Conservation (phyloP, 2,113 vertebrate genomes). For the Prionailurus viverrinus region DNA sequence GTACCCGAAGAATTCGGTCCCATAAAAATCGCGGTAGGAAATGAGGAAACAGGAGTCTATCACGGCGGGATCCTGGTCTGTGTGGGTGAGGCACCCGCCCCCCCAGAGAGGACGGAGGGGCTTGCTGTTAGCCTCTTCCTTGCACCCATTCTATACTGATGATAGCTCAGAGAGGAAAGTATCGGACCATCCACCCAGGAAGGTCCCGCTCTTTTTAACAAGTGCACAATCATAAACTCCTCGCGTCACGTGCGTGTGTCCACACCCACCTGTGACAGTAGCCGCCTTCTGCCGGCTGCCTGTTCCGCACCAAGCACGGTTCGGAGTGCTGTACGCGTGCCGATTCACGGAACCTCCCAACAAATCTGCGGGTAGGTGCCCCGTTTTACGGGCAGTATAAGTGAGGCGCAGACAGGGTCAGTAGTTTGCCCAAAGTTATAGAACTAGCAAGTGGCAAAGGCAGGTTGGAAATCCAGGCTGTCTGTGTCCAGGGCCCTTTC, state of each 20-base stretch:
- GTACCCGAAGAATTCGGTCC: neutral
- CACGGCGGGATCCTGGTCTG: rapidly evolving
- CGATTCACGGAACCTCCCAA: rapidly evolving
- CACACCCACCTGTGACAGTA: rapidly evolving
- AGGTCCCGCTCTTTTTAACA: neutral
- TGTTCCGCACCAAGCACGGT: no score
- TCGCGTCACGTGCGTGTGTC: rapidly evolving
- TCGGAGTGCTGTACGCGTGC: rapidly evolving
- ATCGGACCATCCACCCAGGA: neutral
- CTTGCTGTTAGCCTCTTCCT: neutral
- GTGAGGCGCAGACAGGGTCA: neutral
- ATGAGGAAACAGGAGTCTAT: neutral
- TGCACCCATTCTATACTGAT: no score
- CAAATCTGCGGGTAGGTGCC: rapidly evolving
- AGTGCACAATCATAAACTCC: no score
- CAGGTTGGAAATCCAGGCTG: neutral
- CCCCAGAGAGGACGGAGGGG: neutral
- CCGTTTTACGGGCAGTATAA: rapidly evolving
- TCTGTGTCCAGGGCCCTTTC: neutral
- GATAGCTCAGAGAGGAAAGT: neutral
- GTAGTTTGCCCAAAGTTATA: neutral
- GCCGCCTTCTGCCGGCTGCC: neutral
- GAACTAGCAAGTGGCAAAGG: rapidly evolving
- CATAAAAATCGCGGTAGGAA: rapidly evolving
- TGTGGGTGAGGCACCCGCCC: neutral